A percentile compares a stretch with the other conserved stretches of the same genome.
These are phyloP conservation scores for Pyrocephalus nanus DNA, from an alignment of 2,797 vertebrate species.

Conservation along the genomic window DNA sequence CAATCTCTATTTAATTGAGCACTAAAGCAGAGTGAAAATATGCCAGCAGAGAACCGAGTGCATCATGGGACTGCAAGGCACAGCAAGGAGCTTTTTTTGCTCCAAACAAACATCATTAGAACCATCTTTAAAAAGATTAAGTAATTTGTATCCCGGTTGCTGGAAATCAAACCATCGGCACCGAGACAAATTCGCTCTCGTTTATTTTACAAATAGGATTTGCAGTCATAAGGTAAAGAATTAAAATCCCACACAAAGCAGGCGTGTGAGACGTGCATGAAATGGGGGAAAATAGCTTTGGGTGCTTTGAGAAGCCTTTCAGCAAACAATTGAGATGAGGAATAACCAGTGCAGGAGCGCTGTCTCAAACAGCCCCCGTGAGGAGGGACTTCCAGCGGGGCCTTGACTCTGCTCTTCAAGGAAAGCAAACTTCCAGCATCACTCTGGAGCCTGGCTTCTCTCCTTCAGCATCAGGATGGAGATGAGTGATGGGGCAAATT, in stretches of 20 bases:
- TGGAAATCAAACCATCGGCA: not conserved
- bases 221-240: not conserved
- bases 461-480: not conserved
- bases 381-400: not conserved
- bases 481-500: conserved; percentile 14
- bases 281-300: accelerated
- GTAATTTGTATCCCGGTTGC: not conserved
- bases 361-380: not conserved
- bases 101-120: not conserved
- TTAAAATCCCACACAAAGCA: conserved; percentile 10
- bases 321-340: not conserved
- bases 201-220: conserved; percentile 24
- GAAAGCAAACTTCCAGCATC: not conserved
- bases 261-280: accelerated
- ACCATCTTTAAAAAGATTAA: not conserved
- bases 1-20: not conserved
- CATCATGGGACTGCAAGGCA: not conserved
- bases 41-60: not conserved
- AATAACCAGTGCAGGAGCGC: not conserved
- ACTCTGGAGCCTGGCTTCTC: not conserved
- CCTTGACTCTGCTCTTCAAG: not conserved
- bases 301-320: not conserved
- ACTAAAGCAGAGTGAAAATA: not conserved
- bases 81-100: not conserved
- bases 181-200: not conserved